Percentiles rank a stretch among this genome's conserved stretches.
These are phyloP conservation scores for Eutolmus rufibarbis DNA, from an alignment of 2,888 invertebrate species.

Conservation along the genomic window DNA sequence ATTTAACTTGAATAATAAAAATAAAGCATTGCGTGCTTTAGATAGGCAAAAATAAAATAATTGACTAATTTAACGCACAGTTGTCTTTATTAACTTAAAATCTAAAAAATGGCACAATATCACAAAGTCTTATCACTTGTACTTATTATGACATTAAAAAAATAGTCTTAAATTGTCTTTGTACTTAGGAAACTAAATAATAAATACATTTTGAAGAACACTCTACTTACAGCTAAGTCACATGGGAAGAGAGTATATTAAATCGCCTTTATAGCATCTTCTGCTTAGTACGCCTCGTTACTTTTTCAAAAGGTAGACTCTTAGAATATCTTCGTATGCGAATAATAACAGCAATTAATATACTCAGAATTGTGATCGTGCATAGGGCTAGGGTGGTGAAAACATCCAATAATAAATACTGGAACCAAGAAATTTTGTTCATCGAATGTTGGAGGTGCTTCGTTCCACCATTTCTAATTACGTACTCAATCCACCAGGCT, in stretches of 20 bases:
- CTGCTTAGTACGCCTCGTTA: slow-evolving; percentile 49
- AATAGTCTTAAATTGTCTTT: not conserved
- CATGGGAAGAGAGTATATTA: not conserved
- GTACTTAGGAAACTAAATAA: not conserved
- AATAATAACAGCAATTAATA: slow-evolving; percentile 37
- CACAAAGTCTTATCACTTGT: slow-evolving; percentile 32
- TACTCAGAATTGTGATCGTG: not conserved
- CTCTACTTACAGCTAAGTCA: not conserved
- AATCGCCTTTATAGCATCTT: not conserved
- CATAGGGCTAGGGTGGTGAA: slow-evolving; percentile 45
- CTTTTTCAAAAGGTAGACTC: slow-evolving; percentile 52
- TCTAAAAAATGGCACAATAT: slow-evolving; percentile 22
- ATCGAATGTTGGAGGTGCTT: slow-evolving; percentile 49
- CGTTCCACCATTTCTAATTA: slow-evolving; percentile 51
- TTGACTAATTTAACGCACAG: not conserved
- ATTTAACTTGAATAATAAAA: too few species aligned
- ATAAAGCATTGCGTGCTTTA: too few species aligned
- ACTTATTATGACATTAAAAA: slow-evolving; percentile 10
- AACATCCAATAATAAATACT: slow-evolving; percentile 52
- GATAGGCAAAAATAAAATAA: not conserved
- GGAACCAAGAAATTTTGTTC: slow-evolving; percentile 50
- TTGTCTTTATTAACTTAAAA: not conserved
- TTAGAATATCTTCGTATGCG: slow-evolving; percentile 51
- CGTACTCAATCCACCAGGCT: slow-evolving; percentile 53
- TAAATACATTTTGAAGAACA: not conserved